phyloP scores from a whole-genome alignment of 2,888 invertebrate genomes.

The Luperina testacea region DNA sequence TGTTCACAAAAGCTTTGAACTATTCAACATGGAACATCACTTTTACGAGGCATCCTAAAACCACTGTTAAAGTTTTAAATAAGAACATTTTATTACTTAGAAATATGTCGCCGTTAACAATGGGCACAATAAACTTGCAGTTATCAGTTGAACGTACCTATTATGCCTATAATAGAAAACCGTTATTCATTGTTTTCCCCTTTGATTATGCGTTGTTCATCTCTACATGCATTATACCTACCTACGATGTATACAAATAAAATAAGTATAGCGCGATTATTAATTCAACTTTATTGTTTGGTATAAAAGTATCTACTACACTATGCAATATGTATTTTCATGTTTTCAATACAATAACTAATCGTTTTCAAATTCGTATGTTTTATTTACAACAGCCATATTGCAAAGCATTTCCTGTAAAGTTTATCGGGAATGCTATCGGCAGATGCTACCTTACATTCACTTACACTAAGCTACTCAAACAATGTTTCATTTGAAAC shows the following conservation, averaged over 20 bases:
- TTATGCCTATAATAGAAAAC: background rate
- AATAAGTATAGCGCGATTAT: background rate
- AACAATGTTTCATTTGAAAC: background rate
- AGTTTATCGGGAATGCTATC: background rate
- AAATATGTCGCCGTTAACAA: background rate
- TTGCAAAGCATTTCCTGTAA: background rate
- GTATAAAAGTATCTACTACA: background rate
- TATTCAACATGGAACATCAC: background rate
- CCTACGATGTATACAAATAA: background rate
- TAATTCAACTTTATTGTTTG: background rate
- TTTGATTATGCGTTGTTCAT: background rate
- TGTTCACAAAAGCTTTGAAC: conserved; percentile 2
- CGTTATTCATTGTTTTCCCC: conserved; percentile 1
- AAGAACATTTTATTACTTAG: background rate
- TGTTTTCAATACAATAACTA: background rate
- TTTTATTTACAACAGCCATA: background rate
- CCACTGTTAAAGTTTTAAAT: background rate
- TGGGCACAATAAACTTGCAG: background rate
- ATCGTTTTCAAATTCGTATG: background rate
- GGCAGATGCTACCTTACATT: background rate
- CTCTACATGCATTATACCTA: background rate
- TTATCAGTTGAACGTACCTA: background rate
- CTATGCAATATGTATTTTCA: conserved; percentile 2
- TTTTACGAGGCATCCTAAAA: conserved; percentile 39
- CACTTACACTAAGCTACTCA: background rate